A percentile compares a stretch with the other conserved stretches of the same genome.
phyloP scores from a whole-genome alignment of 2,888 invertebrate genomes.

The Argynnis bischoffii region DNA sequence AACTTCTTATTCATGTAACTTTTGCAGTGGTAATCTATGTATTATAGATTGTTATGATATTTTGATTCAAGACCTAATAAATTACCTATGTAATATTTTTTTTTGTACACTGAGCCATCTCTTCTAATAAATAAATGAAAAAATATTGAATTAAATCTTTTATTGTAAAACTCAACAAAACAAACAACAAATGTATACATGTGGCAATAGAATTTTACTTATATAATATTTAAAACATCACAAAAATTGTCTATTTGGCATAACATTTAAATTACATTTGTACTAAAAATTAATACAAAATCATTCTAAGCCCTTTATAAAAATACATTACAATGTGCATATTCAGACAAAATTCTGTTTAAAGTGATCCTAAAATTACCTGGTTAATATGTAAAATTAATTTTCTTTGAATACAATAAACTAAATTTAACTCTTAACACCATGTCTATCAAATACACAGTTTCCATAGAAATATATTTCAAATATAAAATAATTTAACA shows the following conservation, averaged over 20 bases:
- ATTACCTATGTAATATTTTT: no score
- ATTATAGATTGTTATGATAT: no score
- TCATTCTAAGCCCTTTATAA: neutral
- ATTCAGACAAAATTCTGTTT: neutral
- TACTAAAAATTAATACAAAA: conserved; percentile 2
- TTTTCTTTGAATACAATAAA: no score
- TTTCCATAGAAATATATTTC: neutral
- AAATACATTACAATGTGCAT: conserved; percentile 6
- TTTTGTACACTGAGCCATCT: no score
- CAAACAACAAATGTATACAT: conserved; percentile 15
- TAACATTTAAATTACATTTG: conserved; percentile 7
- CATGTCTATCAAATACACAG: no score
- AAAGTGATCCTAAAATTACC: no score
- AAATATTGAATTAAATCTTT: neutral
- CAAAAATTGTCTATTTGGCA: neutral
- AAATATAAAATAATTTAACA: neutral
- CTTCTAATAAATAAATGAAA: neutral
- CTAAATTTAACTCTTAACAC: no score
- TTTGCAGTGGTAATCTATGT: no score
- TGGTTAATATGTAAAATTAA: no score
- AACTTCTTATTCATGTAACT: no score
- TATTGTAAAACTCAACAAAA: conserved; percentile 7
- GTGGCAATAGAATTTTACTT: neutral
- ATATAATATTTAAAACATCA: neutral
- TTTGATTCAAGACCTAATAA: no score